Percentiles rank a stretch among this genome's conserved stretches.
Conservation (phyloP, 2,888 invertebrate genomes). For the Drosophila atroscutellata region DNA sequence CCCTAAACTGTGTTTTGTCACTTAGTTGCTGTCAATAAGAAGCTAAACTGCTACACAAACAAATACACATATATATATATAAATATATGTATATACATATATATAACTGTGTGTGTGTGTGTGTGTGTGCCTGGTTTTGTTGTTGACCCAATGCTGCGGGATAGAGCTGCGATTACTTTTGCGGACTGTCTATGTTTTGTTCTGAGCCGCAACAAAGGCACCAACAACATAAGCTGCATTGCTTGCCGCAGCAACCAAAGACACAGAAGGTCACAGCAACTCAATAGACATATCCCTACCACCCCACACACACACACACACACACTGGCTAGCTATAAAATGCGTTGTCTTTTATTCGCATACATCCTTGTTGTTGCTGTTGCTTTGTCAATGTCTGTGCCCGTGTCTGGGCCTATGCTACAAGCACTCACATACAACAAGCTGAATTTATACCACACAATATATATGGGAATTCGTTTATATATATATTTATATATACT, state of each 20-base stretch:
- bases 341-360: slow-evolving; percentile 41
- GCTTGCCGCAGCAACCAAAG: slow-evolving; percentile 69
- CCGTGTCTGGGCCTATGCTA: slow-evolving; percentile 37
- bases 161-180: slow-evolving; percentile 67
- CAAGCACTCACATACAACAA: slow-evolving; percentile 12
- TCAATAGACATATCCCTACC: slow-evolving; percentile 26
- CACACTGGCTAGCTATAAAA: slow-evolving; percentile 43
- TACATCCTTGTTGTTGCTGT: slow-evolving; percentile 24
- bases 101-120: slow-evolving; percentile 6
- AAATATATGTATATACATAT: background rate
- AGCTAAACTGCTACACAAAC: slow-evolving; percentile 27
- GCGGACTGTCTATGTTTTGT: slow-evolving; percentile 26
- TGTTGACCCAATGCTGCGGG: slow-evolving; percentile 43
- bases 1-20: slow-evolving; percentile 63
- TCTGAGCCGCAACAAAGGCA: slow-evolving; percentile 31
- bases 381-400: slow-evolving; percentile 39
- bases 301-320: slow-evolving; percentile 6
- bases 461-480: background rate
- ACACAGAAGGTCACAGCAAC: slow-evolving; percentile 70
- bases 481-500: background rate
- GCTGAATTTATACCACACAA: slow-evolving; percentile 22
- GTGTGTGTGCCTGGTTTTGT: slow-evolving; percentile 24
- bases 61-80: background rate
- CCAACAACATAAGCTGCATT: slow-evolving; percentile 42
- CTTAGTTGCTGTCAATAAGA: slow-evolving; percentile 72